Evolutionary conservation across 2,797 vertebrate species (phyloP).

Genomic region (Caiman crocodilus): DNA sequence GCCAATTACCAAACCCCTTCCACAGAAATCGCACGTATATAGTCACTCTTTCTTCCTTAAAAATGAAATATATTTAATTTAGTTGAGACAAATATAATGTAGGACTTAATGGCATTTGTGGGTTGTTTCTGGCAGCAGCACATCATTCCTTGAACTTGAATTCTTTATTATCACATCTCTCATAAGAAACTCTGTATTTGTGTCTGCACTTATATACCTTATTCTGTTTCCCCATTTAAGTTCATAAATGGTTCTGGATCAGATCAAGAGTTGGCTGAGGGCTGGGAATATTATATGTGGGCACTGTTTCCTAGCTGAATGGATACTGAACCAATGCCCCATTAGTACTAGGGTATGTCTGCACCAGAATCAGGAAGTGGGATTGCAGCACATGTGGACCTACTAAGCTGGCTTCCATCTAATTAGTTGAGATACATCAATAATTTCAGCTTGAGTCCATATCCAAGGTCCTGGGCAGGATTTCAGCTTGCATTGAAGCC

Average conservation of each 20-base stretch:
- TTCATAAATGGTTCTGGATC: neutral
- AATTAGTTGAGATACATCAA: neutral
- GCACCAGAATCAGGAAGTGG: neutral
- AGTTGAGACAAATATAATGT: slow-evolving; percentile 23
- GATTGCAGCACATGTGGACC: neutral
- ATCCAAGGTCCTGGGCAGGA: too few species aligned
- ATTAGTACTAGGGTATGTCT: neutral
- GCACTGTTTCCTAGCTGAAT: neutral
- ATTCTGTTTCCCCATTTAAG: neutral
- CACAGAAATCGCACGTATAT: slow-evolving; percentile 64
- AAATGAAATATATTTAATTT: slow-evolving; percentile 59
- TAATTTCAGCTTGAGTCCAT: too few species aligned
- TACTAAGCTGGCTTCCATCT: neutral
- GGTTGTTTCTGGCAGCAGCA: neutral
- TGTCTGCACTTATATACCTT: neutral
- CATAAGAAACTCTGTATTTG: neutral
- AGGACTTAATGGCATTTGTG: slow-evolving; percentile 35
- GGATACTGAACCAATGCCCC: neutral
- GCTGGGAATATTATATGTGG: neutral
- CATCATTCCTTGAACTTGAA: neutral
- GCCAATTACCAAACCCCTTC: slow-evolving; percentile 20
- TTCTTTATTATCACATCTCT: neutral
- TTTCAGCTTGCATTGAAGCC: too few species aligned
- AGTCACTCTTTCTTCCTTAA: slow-evolving; percentile 52
- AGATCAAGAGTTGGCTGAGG: neutral